A percentile compares a stretch with the other conserved stretches of the same genome.
phyloP scores from a whole-genome alignment of 2,113 vertebrate genomes.

The Hemiscyllium ocellatum region DNA sequence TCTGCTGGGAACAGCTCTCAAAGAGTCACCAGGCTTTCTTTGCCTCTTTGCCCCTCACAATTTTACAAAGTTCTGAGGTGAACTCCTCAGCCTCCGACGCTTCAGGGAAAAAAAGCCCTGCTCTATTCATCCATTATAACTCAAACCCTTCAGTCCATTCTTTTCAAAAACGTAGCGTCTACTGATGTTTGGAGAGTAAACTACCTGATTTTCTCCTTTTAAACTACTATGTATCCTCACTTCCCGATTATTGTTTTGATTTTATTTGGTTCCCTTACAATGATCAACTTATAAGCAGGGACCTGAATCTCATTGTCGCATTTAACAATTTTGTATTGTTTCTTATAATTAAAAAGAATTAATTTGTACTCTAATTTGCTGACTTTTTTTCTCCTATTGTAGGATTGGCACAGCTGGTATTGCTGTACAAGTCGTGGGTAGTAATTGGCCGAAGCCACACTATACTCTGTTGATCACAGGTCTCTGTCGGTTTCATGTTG shows the following conservation, averaged over 20 bases:
- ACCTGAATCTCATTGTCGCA: neutral
- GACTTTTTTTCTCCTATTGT: neutral
- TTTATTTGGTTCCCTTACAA: neutral
- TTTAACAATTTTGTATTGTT: neutral
- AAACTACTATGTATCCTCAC: neutral
- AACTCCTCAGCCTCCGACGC: too few relatives aligned
- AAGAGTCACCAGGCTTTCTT: too few relatives aligned
- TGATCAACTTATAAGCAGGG: neutral
- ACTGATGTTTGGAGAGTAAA: neutral
- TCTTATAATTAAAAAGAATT: neutral
- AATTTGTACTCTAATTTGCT: neutral
- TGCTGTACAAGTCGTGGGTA: constrained; percentile 89
- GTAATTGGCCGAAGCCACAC: constrained; percentile 97
- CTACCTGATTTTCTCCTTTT: neutral
- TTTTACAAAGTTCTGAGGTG: too few relatives aligned
- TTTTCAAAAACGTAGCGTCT: neutral
- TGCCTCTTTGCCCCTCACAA: too few relatives aligned
- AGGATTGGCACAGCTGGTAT: constrained; percentile 89
- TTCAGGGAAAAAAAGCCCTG: too few relatives aligned
- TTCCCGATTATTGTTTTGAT: neutral
- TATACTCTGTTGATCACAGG: constrained; percentile 88
- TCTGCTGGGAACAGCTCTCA: too few relatives aligned
- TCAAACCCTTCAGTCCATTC: too few relatives aligned
- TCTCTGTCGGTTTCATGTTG: constrained; percentile 81
- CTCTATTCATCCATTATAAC: too few relatives aligned